phyloP scores from a whole-genome alignment of 2,113 vertebrate species.

The Datnioides undecimradiatus region DNA sequence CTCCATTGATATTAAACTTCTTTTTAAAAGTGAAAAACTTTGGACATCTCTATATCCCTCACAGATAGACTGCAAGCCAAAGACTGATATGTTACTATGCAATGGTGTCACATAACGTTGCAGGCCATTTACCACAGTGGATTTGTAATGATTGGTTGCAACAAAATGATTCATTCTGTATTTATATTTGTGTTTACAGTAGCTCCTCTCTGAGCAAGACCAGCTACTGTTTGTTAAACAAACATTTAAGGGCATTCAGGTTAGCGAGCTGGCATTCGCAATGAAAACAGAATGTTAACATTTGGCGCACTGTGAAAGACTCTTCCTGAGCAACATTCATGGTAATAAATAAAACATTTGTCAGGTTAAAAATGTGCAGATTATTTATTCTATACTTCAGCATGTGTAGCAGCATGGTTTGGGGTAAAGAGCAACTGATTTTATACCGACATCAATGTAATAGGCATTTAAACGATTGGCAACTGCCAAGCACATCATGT shows the following conservation, averaged over 20 bases:
- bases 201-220: slow-evolving; percentile 24
- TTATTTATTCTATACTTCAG: slow-evolving; percentile 33
- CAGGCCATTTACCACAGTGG: background rate
- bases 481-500: too few species aligned
- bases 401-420: slow-evolving; percentile 6
- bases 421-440: background rate
- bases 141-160: background rate
- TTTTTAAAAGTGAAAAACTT: background rate
- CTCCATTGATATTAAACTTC: background rate
- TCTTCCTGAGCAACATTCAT: slow-evolving; percentile 8
- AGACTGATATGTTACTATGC: background rate
- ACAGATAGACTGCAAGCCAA: background rate
- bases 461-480: background rate
- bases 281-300: slow-evolving; percentile 36
- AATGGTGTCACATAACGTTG: background rate
- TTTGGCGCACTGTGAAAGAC: slow-evolving; percentile 26
- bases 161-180: slow-evolving; percentile 16
- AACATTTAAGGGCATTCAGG: slow-evolving; percentile 51
- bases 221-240: slow-evolving; percentile 36
- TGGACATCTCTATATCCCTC: background rate
- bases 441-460: background rate
- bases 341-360: slow-evolving; percentile 50
- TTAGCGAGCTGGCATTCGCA: slow-evolving; percentile 49
- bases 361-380: slow-evolving; percentile 27
- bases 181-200: slow-evolving; percentile 33